These are phyloP conservation scores for Folsomia candida DNA, from an alignment of 2,888 invertebrate genomes.

Conservation along the genomic window DNA sequence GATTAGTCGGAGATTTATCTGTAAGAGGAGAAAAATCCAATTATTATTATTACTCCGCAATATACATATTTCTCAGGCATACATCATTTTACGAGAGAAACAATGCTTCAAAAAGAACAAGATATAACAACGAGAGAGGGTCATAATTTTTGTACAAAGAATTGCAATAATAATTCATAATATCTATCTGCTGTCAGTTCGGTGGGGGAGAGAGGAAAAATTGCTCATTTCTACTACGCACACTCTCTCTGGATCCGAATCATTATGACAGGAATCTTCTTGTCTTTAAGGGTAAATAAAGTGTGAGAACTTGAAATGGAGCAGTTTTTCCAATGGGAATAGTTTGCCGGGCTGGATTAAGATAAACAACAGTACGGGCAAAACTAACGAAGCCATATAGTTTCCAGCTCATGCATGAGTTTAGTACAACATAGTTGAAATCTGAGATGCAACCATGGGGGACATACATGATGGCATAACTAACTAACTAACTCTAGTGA, in stretches of 20 bases:
- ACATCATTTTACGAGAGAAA: no score
- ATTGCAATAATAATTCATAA: no score
- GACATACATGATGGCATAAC: not conserved
- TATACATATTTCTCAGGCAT: no score
- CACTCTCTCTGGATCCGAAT: no score
- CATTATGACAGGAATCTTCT: no score
- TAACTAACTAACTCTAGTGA: not conserved
- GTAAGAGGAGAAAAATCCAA: conserved; percentile 57
- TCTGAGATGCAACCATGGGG: not conserved
- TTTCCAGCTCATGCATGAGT: no score
- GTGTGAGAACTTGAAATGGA: not conserved
- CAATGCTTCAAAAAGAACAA: not conserved
- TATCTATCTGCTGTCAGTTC: no score
- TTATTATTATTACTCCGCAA: not conserved
- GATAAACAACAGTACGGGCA: not conserved
- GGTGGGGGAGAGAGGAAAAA: no score
- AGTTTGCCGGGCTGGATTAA: not conserved
- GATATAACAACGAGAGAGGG: not conserved
- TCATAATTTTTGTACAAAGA: no score
- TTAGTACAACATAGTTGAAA: not conserved
- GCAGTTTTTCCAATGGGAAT: not conserved
- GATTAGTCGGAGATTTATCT: conserved; percentile 97
- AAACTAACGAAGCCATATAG: no score
- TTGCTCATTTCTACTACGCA: no score
- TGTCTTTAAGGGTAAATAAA: not conserved